These are phyloP conservation scores for Diabrotica balteata DNA, from an alignment of 2,888 invertebrate genomes.

Conservation along the genomic window DNA sequence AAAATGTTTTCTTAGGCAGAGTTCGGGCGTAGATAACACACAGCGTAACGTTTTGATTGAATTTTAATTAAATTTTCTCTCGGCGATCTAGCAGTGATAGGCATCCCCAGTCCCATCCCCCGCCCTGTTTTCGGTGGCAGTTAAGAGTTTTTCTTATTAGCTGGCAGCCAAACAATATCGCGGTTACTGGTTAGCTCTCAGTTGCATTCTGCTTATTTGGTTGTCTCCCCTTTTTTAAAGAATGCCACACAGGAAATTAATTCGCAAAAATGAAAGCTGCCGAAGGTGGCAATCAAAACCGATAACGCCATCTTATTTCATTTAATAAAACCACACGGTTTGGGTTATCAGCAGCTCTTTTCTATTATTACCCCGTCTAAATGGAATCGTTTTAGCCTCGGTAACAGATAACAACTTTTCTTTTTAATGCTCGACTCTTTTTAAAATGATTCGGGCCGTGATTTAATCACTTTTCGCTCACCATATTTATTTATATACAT, in stretches of 20 bases:
- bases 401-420: conserved; percentile 24
- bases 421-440: conserved; percentile 12
- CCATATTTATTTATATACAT: no score
- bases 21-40: conserved; percentile 57
- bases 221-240: conserved; percentile 61
- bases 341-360: conserved; percentile 52
- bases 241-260: conserved; percentile 63
- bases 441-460: not conserved
- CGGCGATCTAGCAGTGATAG: conserved; percentile 57
- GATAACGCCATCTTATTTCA: conserved; percentile 60
- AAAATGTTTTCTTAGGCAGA: conserved; percentile 61
- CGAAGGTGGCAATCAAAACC: conserved; percentile 57
- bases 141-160: conserved; percentile 61
- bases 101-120: conserved; percentile 42
- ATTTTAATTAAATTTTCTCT: conserved; percentile 61
- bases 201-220: conserved; percentile 51
- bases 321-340: conserved; percentile 56
- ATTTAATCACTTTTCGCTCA: no score
- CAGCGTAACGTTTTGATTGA: conserved; percentile 60
- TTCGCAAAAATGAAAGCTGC: conserved; percentile 63
- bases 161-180: conserved; percentile 54
- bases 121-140: conserved; percentile 49
- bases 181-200: conserved; percentile 57
- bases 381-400: conserved; percentile 28
- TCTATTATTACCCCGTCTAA: conserved; percentile 24